A percentile compares a stretch with the other conserved stretches of the same genome.
These are phyloP conservation scores for Clarias laeviceps DNA, from an alignment of 2,797 vertebrate species.

Conservation along the genomic window DNA sequence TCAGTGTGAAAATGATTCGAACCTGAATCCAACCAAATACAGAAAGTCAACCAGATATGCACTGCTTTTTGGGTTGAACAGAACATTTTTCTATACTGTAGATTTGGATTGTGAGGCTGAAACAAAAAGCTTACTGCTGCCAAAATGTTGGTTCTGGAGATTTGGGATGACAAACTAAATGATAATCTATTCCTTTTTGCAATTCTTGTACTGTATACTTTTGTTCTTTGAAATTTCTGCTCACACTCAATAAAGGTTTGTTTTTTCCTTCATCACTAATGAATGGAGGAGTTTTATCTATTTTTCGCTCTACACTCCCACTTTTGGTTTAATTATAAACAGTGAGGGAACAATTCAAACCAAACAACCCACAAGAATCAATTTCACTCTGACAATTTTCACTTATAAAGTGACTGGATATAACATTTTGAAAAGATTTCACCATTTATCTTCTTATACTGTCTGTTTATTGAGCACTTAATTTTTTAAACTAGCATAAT, in stretches of 20 bases:
- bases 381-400: neutral
- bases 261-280: neutral
- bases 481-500: neutral
- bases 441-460: neutral
- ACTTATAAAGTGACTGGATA: neutral
- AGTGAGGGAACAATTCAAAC: neutral
- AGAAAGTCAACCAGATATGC: neutral
- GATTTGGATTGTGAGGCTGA: neutral
- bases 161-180: neutral
- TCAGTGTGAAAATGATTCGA: neutral
- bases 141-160: neutral
- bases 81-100: neutral
- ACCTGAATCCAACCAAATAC: neutral
- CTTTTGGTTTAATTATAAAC: neutral
- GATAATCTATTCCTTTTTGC: neutral
- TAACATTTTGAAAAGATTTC: neutral
- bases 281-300: neutral
- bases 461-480: neutral
- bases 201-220: neutral
- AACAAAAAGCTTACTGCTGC: neutral
- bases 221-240: neutral
- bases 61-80: neutral
- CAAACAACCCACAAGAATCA: neutral
- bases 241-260: neutral
- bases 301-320: constrained; percentile 5